These are phyloP conservation scores for Drosophila orosa DNA, from an alignment of 1,140 invertebrate species.

Conservation along the genomic window DNA sequence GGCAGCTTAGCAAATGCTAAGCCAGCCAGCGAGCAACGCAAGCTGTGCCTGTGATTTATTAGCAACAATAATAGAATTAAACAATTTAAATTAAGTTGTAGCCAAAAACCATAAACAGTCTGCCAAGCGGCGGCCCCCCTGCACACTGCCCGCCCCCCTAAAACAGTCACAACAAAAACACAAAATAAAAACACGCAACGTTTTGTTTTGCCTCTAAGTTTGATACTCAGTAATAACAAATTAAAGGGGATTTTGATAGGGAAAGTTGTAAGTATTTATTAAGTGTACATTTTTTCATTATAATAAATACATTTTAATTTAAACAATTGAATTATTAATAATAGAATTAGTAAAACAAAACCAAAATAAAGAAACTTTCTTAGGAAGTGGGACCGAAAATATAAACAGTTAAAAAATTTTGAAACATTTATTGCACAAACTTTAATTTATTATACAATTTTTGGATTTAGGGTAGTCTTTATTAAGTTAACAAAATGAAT, in stretches of 20 bases:
- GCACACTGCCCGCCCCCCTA: not conserved
- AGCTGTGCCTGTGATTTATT: conserved; percentile 83
- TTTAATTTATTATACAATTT: too few species aligned
- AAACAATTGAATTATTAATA: too few species aligned
- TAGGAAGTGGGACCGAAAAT: too few species aligned
- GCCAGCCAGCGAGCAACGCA: conserved; percentile 71
- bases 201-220: conserved; percentile 25
- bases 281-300: not conserved
- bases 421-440: too few species aligned
- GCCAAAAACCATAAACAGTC: conserved; percentile 82
- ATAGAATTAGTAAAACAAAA: too few species aligned
- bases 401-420: too few species aligned
- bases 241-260: not conserved
- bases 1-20: conserved; percentile 75
- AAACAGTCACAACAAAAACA: not conserved
- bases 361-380: too few species aligned
- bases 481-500: too few species aligned
- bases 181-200: conserved; percentile 28
- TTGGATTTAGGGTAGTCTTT: too few species aligned
- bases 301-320: not conserved
- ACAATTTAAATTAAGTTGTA: conserved; percentile 84
- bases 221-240: conserved; percentile 8
- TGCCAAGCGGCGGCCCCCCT: conserved; percentile 35
- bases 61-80: conserved; percentile 84
- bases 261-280: not conserved